phyloP scores from a whole-genome alignment of 2,113 vertebrate genomes.

The Rana temporaria region DNA sequence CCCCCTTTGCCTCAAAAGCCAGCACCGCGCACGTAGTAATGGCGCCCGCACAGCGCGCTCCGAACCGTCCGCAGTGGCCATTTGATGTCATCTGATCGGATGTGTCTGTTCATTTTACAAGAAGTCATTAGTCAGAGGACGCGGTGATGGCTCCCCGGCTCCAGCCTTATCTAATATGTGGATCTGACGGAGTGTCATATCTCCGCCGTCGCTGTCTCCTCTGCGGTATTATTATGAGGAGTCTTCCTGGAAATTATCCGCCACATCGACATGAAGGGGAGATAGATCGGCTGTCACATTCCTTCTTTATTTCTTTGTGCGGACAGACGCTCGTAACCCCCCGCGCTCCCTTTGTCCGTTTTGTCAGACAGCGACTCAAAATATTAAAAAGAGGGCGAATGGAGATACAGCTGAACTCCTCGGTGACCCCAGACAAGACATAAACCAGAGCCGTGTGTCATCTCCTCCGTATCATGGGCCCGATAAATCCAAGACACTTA shows the following conservation, averaged over 20 bases:
- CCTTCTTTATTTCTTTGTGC: slow-evolving; percentile 1
- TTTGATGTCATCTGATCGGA: slow-evolving; percentile 52
- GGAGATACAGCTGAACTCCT: no score
- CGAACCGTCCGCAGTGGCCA: slow-evolving; percentile 24
- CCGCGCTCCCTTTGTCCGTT: no score
- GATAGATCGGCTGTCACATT: neutral
- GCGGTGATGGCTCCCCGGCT: slow-evolving; percentile 60
- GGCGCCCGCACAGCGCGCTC: neutral
- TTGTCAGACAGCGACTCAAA: no score
- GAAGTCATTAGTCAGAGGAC: slow-evolving; percentile 63
- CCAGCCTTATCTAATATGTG: slow-evolving; percentile 67
- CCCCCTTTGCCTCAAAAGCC: neutral
- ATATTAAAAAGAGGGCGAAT: no score
- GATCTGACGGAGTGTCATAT: slow-evolving; percentile 68
- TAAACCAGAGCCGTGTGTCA: no score
- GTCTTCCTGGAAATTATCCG: slow-evolving; percentile 27
- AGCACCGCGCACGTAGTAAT: neutral
- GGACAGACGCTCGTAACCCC: neutral
- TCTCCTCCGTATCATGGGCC: no score
- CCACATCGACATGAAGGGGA: slow-evolving; percentile 10
- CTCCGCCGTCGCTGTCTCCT: slow-evolving; percentile 58
- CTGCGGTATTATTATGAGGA: slow-evolving; percentile 27
- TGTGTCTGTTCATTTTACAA: slow-evolving; percentile 44
- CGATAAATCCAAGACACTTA: no score
- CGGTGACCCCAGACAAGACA: no score